Conservation (phyloP, 2,797 vertebrate species). For the Capromys pilorides region DNA sequence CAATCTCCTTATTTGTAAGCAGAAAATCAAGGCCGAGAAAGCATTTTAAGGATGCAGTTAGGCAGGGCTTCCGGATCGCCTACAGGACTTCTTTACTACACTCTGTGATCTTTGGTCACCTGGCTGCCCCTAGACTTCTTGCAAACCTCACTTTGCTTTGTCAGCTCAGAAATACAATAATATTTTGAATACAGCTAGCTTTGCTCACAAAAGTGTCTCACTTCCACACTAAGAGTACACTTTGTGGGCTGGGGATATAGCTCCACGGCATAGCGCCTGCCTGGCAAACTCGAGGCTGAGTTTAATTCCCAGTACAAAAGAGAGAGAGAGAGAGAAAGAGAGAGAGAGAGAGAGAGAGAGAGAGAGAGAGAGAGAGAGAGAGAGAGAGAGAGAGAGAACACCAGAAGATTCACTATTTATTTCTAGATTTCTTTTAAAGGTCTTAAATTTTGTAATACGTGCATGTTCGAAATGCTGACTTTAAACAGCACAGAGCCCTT, state of each 20-base stretch:
- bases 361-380: not conserved
- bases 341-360: not conserved
- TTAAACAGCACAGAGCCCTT: conserved; percentile 20
- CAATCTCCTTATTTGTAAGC: not conserved
- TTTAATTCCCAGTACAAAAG: no score
- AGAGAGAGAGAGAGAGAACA: not conserved
- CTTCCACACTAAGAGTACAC: conserved; percentile 28
- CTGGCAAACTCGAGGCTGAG: no score
- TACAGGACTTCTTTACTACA: not conserved
- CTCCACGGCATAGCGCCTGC: no score
- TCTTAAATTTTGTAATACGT: conserved; percentile 43
- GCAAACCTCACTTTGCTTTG: not conserved
- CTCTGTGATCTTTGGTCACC: not conserved
- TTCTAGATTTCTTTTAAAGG: conserved; percentile 48
- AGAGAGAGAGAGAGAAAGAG: not conserved
- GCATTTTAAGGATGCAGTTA: fast-evolving
- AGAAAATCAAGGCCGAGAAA: not conserved
- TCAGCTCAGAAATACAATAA: not conserved
- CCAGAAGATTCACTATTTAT: not conserved
- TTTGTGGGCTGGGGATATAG: not conserved
- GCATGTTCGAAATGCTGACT: conserved; percentile 43
- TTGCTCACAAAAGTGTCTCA: conserved; percentile 13
- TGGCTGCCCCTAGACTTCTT: not conserved
- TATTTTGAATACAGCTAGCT: not conserved
- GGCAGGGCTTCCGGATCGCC: not conserved